These are phyloP conservation scores for Luscinia megarhynchos DNA, from an alignment of 2,797 vertebrate genomes.

Conservation along the genomic window DNA sequence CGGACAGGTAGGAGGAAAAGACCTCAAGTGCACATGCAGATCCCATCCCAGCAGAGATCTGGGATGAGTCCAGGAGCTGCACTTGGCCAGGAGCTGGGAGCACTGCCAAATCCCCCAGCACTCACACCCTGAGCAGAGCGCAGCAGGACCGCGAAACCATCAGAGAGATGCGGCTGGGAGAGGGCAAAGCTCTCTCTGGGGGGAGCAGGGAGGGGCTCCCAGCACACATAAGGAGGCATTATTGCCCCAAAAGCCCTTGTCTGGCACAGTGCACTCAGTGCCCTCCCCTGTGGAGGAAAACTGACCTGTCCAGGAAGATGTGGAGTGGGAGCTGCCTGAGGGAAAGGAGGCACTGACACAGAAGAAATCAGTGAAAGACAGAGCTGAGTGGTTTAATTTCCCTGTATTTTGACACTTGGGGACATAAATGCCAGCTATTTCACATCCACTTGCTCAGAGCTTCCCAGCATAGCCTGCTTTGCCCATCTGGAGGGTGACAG, in stretches of 20 bases:
- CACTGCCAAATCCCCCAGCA: conserved; percentile 53
- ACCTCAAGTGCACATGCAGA: conserved; percentile 1
- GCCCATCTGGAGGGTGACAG: not conserved
- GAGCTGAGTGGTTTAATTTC: not conserved
- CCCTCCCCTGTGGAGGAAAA: not conserved
- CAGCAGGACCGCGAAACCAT: conserved; percentile 13
- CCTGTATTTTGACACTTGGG: not conserved
- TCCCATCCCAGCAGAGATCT: conserved; percentile 17
- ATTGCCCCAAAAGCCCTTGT: not conserved
- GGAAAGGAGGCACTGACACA: not conserved
- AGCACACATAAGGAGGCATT: conserved; percentile 38
- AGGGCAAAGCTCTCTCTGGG: not conserved
- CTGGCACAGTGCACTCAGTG: not conserved
- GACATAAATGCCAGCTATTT: not conserved
- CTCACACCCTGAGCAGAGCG: not conserved
- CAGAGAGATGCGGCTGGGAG: conserved; percentile 14
- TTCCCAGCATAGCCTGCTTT: not conserved
- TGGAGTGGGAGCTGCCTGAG: not conserved
- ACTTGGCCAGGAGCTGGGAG: conserved; percentile 15
- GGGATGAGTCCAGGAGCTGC: conserved; percentile 19
- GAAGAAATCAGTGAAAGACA: not conserved
- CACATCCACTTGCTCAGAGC: not conserved
- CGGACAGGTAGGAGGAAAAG: conserved; percentile 55
- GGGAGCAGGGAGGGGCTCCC: not conserved
- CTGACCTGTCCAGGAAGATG: not conserved